Evolutionary conservation across 2,113 vertebrate species (phyloP), one percentile per base, ranked within the genome.

Genomic region (Egretta garzetta): DNA sequence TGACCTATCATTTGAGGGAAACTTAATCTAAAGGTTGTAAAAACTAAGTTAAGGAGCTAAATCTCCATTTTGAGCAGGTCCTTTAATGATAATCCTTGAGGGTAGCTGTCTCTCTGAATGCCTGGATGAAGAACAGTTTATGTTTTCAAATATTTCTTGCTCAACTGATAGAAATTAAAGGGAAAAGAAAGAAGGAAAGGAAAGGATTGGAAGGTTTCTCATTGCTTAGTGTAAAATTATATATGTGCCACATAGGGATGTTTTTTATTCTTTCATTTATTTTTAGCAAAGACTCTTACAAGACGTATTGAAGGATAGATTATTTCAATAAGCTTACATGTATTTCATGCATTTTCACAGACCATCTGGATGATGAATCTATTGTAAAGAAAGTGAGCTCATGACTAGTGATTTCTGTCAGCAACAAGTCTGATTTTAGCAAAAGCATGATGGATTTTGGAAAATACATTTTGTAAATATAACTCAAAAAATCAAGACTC

Each of bases 321-420:
- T 50, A 26, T 75, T 82, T 95, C 63, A 90, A n/a, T 84, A 73
- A 72, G 24, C n/a, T 83, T 63, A 91, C 64, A 17, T 55, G 75
- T 30, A 27, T 92, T 60, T 60, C 45, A 35, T 60, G 24, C 11
- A 49, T 86, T 86, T 80, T 90, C 66, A 60, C 55, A 22, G 82
- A 58, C 71, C 73, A 72, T 80, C 80, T 59, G 70, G 39, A 62
- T 86, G 67, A 90, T 77, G 30, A 74, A n/a, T 70, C 37, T 33
- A 49, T 93, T 94, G 88, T 70, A 87, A 83, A 88, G 93, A 81
- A 92, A 92, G 52, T 62, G 81, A 79, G n/a, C 80, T 56, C 80
- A 20, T 90, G 67, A 72, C 66, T 94, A 86, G 72, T 59, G 86
- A 86, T 67, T 86, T 67, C 86, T 93, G 75, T 86, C 80, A 95